phyloP scores from a whole-genome alignment of 2,113 vertebrate genomes.

The Sinocyclocheilus anshuiensis region DNA sequence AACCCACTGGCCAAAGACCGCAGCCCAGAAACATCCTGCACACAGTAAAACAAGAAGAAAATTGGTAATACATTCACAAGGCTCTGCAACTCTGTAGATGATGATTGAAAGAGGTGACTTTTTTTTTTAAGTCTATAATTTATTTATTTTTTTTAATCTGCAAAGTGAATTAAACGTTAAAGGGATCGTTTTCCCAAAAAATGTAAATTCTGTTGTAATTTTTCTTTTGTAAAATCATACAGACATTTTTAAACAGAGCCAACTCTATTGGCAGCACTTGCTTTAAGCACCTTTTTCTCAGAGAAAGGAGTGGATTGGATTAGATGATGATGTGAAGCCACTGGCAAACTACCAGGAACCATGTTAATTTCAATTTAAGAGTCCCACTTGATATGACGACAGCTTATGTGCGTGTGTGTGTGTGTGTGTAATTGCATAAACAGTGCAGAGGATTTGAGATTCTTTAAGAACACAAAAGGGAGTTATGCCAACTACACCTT shows the following conservation, averaged over 20 bases:
- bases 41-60: too few species aligned
- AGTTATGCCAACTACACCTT: too few species aligned
- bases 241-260: neutral
- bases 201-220: neutral
- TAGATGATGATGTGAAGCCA: neutral
- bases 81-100: too few species aligned
- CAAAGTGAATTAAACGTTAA: neutral
- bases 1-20: neutral
- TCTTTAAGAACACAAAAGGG: neutral
- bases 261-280: neutral
- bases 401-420: neutral
- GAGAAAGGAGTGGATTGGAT: neutral
- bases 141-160: too few species aligned
- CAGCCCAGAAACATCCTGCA: too few species aligned
- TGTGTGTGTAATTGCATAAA: neutral
- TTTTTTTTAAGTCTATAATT: too few species aligned
- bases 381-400: neutral
- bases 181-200: neutral
- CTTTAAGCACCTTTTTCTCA: neutral
- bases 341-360: neutral
- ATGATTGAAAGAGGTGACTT: too few species aligned
- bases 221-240: neutral
- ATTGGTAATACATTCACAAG: too few species aligned
- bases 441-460: neutral
- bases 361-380: constrained; percentile 4